These are phyloP conservation scores for Aurelia aurita complex sp. Pacific DNA, from an alignment of 30 jellyfish, hydroid and myxozoan genomes.

Conservation along the genomic window DNA sequence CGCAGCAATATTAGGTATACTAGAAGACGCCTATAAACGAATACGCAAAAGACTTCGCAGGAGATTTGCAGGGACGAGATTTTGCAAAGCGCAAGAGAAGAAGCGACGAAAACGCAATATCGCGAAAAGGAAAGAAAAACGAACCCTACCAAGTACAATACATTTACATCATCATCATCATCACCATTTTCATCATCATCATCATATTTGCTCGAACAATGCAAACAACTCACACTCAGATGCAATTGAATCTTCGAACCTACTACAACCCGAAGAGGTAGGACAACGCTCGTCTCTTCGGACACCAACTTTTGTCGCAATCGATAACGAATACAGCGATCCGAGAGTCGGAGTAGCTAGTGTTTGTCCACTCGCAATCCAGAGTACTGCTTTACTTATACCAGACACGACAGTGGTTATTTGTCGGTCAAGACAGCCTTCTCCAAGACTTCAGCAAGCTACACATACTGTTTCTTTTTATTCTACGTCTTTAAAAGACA, in stretches of 20 bases:
- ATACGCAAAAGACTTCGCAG: conserved; percentile 48
- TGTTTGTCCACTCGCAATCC: conserved; percentile 62
- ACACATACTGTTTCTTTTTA: conserved; percentile 85
- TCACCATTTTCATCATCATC: conserved; percentile 98
- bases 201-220: conserved; percentile 72
- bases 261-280: conserved; percentile 21
- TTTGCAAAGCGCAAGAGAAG: conserved; percentile 50
- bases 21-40: conserved; percentile 61
- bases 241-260: conserved; percentile 26
- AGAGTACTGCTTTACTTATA: conserved; percentile 83
- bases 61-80: conserved; percentile 64
- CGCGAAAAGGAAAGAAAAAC: conserved; percentile 47
- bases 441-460: conserved; percentile 68
- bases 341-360: conserved; percentile 51
- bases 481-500: conserved; percentile 66
- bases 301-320: conserved; percentile 63
- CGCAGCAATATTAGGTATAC: conserved; percentile 66
- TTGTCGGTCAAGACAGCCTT: conserved; percentile 81
- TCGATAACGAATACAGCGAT: conserved; percentile 55
- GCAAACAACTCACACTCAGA: conserved; percentile 23
- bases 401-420: conserved; percentile 96
- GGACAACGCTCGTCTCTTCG: conserved; percentile 47
- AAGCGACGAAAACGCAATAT: conserved; percentile 33
- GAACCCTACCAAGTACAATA: conserved; percentile 58
- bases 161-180: conserved; percentile 98